Evolutionary conservation across 1,140 invertebrate genomes (phyloP).

Genomic region (Pseudachorutes palmiensis): DNA sequence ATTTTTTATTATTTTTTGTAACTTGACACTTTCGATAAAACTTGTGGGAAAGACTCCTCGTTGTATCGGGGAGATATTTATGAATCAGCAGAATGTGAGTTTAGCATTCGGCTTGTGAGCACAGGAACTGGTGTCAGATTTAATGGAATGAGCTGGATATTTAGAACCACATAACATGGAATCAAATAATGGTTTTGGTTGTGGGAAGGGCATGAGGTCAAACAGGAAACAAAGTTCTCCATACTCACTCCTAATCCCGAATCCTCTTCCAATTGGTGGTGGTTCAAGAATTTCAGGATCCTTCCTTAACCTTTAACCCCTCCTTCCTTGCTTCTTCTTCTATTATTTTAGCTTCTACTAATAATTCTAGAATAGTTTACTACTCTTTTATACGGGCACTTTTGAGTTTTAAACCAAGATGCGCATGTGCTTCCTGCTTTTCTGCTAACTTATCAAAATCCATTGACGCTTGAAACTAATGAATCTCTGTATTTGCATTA

Average conservation of each 20-base stretch:
- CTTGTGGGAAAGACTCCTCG: too few relatives aligned
- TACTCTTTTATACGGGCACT: background rate
- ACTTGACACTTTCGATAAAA: too few relatives aligned
- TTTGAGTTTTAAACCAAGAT: background rate
- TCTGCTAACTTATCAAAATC: slow-evolving; percentile 25
- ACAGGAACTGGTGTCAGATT: too few relatives aligned
- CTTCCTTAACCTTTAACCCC: background rate
- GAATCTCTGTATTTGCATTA: slow-evolving; percentile 43
- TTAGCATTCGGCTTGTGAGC: too few relatives aligned
- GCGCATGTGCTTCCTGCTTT: slow-evolving; percentile 32
- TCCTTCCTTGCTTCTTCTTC: slow-evolving; percentile 3
- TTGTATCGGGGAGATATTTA: too few relatives aligned
- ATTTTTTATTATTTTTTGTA: too few relatives aligned
- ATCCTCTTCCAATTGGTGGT: background rate
- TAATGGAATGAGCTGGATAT: too few relatives aligned
- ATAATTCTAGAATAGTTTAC: background rate
- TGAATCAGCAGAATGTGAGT: too few relatives aligned
- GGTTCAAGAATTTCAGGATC: too few relatives aligned
- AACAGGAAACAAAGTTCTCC: background rate
- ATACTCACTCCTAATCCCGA: background rate
- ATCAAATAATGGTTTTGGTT: slow-evolving; percentile 7
- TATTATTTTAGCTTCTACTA: background rate
- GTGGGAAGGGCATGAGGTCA: slow-evolving; percentile 4
- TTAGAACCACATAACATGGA: background rate
- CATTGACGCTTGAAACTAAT: slow-evolving; percentile 17